phyloP scores from a whole-genome alignment of 1,140 invertebrate species.

The Campoletis sonorensis region DNA sequence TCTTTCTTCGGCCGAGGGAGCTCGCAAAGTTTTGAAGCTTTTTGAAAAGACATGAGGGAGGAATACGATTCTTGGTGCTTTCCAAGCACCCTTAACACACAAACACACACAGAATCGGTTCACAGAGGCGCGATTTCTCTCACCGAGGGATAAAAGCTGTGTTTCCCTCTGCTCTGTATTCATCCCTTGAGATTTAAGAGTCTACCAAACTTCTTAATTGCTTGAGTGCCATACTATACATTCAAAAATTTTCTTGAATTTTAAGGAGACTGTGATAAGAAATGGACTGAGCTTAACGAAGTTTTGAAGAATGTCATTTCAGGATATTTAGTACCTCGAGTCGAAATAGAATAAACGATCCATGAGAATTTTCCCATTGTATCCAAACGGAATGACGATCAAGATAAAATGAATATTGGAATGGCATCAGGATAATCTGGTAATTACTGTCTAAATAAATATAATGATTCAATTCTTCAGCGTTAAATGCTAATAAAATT shows the following conservation, averaged over 20 bases:
- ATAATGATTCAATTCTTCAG: background rate
- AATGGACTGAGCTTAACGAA: background rate
- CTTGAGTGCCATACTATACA: background rate
- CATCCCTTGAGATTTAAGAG: background rate
- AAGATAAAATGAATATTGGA: background rate
- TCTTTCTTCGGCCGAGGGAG: background rate
- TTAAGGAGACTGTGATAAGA: background rate
- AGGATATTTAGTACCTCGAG: background rate
- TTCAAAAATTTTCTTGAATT: background rate
- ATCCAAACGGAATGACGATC: background rate
- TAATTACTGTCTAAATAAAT: background rate
- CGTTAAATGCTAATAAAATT: background rate
- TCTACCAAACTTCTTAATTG: conserved; percentile 13
- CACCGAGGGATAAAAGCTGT: background rate
- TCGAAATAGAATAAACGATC: too few relatives aligned
- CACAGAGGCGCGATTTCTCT: background rate
- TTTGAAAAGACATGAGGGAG: background rate
- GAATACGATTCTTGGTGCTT: conserved; percentile 2
- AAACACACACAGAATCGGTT: too few relatives aligned
- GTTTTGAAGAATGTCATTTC: background rate
- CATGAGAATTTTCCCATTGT: background rate
- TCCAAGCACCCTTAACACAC: conserved; percentile 31
- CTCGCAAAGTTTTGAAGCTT: background rate
- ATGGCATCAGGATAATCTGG: too few relatives aligned
- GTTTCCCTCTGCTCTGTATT: background rate